Percentiles rank a stretch among this genome's conserved stretches.
Conservation (phyloP, 2,797 vertebrate genomes). For the Pangasius djambal region DNA sequence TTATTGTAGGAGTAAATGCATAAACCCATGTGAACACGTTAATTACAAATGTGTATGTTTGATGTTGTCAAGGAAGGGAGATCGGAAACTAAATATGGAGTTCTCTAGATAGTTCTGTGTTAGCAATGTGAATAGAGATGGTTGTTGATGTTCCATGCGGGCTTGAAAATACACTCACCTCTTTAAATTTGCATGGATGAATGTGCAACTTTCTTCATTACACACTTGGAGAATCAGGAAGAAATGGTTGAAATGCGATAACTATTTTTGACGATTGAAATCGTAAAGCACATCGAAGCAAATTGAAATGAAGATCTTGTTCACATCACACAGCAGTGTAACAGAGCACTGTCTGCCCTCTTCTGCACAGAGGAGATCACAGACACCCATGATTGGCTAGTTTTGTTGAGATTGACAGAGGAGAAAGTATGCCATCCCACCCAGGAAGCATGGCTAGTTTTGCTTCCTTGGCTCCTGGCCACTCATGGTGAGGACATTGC, state of each 20-base stretch:
- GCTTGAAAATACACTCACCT: not conserved
- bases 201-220: not conserved
- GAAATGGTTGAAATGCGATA: not conserved
- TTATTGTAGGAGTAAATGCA: conserved; percentile 9
- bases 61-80: conserved; percentile 51
- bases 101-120: conserved; percentile 48
- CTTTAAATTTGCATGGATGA: not conserved
- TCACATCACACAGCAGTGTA: not conserved
- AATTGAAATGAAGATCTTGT: not conserved
- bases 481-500: not conserved
- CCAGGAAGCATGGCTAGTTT: too few relatives aligned
- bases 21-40: conserved; percentile 27
- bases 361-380: not conserved
- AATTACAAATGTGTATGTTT: conserved; percentile 45
- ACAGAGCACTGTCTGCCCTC: not conserved
- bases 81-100: conserved; percentile 33
- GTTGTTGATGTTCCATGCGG: not conserved
- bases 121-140: conserved; percentile 27
- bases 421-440: not conserved
- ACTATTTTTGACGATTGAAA: not conserved
- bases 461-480: too few relatives aligned
- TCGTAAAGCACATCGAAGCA: not conserved
- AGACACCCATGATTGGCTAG: not conserved
- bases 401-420: not conserved
- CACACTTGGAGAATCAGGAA: not conserved